Conservation (phyloP, 2,113 vertebrate genomes). For the Rhinolophus ferrumequinum region DNA sequence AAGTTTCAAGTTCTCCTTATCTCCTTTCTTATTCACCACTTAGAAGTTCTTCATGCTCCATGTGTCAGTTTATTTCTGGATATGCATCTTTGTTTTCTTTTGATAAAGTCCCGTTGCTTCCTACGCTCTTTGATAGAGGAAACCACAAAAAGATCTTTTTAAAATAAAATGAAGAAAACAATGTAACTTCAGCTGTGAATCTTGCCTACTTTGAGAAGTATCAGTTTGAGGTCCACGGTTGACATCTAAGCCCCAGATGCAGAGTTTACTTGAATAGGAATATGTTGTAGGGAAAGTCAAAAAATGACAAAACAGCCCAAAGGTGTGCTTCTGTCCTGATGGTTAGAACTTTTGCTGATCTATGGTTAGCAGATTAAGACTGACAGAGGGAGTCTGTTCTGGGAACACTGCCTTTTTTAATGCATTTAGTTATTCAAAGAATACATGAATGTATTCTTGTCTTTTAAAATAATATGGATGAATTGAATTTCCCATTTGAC, state of each 20-base stretch:
- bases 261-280: background rate
- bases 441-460: background rate
- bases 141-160: constrained; percentile 21
- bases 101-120: background rate
- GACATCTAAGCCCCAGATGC: background rate
- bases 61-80: background rate
- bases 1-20: background rate
- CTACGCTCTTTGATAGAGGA: background rate
- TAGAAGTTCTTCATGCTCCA: background rate
- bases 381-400: background rate
- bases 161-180: constrained; percentile 27
- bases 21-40: background rate
- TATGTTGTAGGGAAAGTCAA: background rate
- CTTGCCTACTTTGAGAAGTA: background rate
- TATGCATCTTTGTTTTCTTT: background rate
- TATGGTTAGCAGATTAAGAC: background rate
- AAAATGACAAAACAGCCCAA: background rate
- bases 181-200: background rate
- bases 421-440: background rate
- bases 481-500: background rate
- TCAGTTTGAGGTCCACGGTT: background rate
- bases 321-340: background rate
- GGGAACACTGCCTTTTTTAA: background rate
- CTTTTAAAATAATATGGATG: background rate
- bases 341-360: background rate